phyloP scores from a whole-genome alignment of 2,113 vertebrate genomes.

The Orientallactaga bullata region DNA sequence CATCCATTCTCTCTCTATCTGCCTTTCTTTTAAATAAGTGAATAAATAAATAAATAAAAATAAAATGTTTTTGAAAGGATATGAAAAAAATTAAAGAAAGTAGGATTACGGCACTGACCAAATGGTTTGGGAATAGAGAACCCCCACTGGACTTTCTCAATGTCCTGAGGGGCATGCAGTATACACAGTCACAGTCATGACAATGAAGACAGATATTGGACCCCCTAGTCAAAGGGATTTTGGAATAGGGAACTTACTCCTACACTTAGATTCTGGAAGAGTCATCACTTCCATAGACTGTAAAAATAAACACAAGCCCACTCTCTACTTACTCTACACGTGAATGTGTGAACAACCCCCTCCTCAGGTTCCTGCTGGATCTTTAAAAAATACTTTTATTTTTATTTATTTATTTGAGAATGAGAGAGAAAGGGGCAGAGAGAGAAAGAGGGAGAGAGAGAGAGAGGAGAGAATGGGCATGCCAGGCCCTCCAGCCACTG shows the following conservation, averaged over 20 bases:
- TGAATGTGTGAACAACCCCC: accelerated
- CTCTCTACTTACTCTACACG: neutral
- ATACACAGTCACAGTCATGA: too few relatives aligned
- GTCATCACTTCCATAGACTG: neutral
- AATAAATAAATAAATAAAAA: too few relatives aligned
- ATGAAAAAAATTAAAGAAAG: neutral
- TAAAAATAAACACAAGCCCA: neutral
- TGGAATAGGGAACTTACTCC: neutral
- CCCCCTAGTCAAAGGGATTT: neutral
- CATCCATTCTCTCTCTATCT: too few relatives aligned
- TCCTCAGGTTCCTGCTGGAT: neutral
- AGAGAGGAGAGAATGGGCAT: too few relatives aligned
- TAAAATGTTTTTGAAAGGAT: too few relatives aligned
- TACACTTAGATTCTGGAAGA: neutral
- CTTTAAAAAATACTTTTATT: too few relatives aligned
- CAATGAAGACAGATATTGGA: neutral
- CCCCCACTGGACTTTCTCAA: accelerated
- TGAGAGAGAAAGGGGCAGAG: too few relatives aligned
- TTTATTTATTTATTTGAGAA: too few relatives aligned
- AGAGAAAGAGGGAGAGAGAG: too few relatives aligned
- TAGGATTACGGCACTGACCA: too few relatives aligned
- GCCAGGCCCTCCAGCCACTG: too few relatives aligned
- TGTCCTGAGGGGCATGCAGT: accelerated
- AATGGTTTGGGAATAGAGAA: neutral
- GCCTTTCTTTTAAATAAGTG: too few relatives aligned